phyloP scores from a whole-genome alignment of 2,888 invertebrate species.

The Eupithecia centaureata region DNA sequence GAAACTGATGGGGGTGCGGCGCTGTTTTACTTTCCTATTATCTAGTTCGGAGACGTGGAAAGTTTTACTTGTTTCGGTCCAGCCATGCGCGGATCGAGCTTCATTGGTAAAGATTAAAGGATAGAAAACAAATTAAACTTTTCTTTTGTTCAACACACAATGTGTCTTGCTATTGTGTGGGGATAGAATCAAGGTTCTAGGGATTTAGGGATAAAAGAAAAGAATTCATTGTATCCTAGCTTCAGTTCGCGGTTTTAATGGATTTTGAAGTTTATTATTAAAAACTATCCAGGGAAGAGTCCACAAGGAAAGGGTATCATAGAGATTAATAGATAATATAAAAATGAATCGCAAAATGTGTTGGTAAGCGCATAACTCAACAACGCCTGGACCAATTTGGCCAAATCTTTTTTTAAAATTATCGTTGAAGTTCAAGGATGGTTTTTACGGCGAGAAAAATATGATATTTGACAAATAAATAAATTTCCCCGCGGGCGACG shows the following conservation, averaged over 20 bases:
- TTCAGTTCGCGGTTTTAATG: not conserved
- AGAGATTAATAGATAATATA: too few species aligned
- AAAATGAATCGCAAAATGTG: too few species aligned
- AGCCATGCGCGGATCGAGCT: slow-evolving; percentile 31
- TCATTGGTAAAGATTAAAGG: slow-evolving; percentile 23
- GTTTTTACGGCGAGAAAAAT: too few species aligned
- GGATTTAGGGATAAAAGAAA: not conserved
- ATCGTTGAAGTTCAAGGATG: too few species aligned
- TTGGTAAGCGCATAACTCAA: too few species aligned
- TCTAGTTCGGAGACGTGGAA: slow-evolving; percentile 35
- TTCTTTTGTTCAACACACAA: slow-evolving; percentile 22
- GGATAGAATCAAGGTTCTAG: not conserved
- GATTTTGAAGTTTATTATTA: not conserved
- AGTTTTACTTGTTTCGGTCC: slow-evolving; percentile 44
- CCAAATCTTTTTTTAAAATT: too few species aligned
- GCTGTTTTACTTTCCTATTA: slow-evolving; percentile 3
- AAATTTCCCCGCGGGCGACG: too few species aligned
- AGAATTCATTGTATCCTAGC: not conserved
- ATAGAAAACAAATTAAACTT: slow-evolving; percentile 31
- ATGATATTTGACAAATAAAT: too few species aligned
- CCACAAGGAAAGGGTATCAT: too few species aligned
- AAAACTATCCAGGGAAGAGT: too few species aligned
- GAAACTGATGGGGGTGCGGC: slow-evolving; percentile 51
- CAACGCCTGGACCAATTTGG: too few species aligned
- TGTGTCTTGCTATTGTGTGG: slow-evolving; percentile 2